phyloP scores from a whole-genome alignment of 2,797 vertebrate genomes.

The Distichodus sexfasciatus region DNA sequence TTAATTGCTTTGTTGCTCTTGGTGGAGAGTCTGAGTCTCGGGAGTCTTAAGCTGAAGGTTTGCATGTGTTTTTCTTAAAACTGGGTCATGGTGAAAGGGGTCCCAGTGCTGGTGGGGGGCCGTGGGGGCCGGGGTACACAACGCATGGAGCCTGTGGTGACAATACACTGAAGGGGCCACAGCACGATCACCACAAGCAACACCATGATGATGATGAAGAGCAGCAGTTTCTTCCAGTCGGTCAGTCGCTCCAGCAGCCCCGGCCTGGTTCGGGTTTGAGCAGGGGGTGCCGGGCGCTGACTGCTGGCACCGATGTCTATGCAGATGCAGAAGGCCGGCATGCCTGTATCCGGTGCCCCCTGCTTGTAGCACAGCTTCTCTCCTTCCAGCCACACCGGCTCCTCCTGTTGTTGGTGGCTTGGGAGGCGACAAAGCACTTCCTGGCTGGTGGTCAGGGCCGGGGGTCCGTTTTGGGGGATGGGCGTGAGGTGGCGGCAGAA shows the following conservation, averaged over 20 bases:
- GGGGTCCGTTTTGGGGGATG: conserved; percentile 79
- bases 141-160: conserved; percentile 82
- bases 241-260: conserved; percentile 61
- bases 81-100: background rate
- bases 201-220: conserved; percentile 76
- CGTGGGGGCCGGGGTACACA: conserved; percentile 56
- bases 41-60: too few relatives aligned
- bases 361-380: conserved; percentile 85
- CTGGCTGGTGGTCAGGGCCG: conserved; percentile 80
- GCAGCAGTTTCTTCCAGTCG: conserved; percentile 84
- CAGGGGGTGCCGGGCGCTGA: conserved; percentile 20
- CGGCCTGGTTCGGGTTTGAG: conserved; percentile 12
- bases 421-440: conserved; percentile 86
- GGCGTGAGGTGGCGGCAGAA: conserved; percentile 87
- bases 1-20: too few relatives aligned
- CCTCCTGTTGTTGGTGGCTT: conserved; percentile 76
- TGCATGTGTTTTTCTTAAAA: background rate
- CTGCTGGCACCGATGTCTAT: conserved; percentile 86
- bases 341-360: conserved; percentile 35
- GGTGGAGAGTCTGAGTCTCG: too few relatives aligned
- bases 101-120: rapidly evolving
- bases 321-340: conserved; percentile 72
- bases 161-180: conserved; percentile 89
- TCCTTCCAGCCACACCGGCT: conserved; percentile 88
- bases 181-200: conserved; percentile 82